A percentile compares a stretch with the other conserved stretches of the same genome.
Evolutionary conservation across 2,113 vertebrate genomes (phyloP).

Genomic region (Platycercus adscitus): DNA sequence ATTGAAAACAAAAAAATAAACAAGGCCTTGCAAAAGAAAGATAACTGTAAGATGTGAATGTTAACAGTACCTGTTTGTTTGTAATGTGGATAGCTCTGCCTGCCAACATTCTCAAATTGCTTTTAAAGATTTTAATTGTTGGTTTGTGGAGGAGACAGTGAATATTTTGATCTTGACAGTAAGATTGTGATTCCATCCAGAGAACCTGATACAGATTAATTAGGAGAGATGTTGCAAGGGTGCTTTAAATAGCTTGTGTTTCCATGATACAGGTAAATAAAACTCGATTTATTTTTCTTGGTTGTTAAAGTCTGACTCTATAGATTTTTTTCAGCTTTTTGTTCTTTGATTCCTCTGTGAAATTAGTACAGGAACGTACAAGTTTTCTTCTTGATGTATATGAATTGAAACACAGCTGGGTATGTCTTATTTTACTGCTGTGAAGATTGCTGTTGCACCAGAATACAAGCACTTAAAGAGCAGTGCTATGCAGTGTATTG

Average conservation of each 20-base stretch:
- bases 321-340: background rate
- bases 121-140: background rate
- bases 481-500: background rate
- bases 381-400: background rate
- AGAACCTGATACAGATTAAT: background rate
- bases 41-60: background rate
- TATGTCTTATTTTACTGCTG: background rate
- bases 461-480: background rate
- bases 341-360: background rate
- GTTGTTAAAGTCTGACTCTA: background rate
- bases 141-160: background rate
- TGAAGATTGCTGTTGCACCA: background rate
- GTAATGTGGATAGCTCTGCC: background rate
- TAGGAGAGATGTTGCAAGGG: background rate
- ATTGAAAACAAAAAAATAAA: background rate
- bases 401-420: constrained; percentile 12
- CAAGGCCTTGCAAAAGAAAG: background rate
- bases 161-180: constrained; percentile 11
- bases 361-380: background rate
- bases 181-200: background rate
- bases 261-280: background rate
- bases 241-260: background rate
- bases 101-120: background rate
- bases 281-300: background rate
- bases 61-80: background rate